Conservation (phyloP, 2,797 vertebrate species). For the Taenioides sp. region DNA sequence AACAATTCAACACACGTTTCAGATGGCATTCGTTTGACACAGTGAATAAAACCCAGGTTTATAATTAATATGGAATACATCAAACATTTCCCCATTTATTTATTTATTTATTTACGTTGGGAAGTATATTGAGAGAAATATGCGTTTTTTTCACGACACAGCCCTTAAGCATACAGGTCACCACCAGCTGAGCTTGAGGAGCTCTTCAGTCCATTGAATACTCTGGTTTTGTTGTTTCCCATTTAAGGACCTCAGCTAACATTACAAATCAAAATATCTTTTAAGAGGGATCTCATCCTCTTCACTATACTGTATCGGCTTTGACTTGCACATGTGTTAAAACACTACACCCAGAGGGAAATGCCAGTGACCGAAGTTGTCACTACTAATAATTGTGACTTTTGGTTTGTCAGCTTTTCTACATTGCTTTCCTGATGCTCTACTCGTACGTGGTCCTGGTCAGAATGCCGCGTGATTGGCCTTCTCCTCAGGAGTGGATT, state of each 20-base stretch:
- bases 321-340: not conserved
- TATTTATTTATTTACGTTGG: no score
- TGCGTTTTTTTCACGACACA: slow-evolving; percentile 1
- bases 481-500: slow-evolving; percentile 93
- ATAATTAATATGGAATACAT: not conserved
- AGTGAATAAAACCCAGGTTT: not conserved
- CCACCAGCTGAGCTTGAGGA: slow-evolving; percentile 28
- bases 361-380: not conserved
- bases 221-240: slow-evolving; percentile 15
- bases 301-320: slow-evolving; percentile 5
- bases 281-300: not conserved
- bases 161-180: slow-evolving; percentile 12
- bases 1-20: not conserved
- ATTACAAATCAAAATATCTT: slow-evolving; percentile 32
- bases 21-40: not conserved
- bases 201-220: slow-evolving; percentile 18
- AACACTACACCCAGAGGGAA: not conserved
- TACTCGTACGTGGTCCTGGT: slow-evolving; percentile 97
- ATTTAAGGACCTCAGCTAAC: slow-evolving; percentile 24
- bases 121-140: not conserved
- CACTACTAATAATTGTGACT: slow-evolving; percentile 9
- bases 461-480: slow-evolving; percentile 85
- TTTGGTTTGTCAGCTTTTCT: slow-evolving; percentile 84
- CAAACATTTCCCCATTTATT: not conserved
- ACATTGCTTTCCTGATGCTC: slow-evolving; percentile 95